These are phyloP conservation scores for Hydractinia echinata DNA, from an alignment of 30 jellyfish, hydroid and myxozoan species.

Conservation along the genomic window DNA sequence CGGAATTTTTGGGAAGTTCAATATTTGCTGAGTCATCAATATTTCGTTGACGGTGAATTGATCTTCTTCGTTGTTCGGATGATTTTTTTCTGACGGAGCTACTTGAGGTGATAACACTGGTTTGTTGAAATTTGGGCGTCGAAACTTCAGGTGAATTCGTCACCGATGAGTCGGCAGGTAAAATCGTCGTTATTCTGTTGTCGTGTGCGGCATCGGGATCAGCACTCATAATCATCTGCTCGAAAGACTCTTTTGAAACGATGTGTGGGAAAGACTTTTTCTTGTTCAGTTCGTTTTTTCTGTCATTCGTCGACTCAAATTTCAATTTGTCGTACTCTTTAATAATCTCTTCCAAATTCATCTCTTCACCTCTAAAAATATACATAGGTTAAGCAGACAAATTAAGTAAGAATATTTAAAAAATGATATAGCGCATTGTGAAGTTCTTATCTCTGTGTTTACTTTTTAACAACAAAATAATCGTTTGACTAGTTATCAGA, in stretches of 20 bases:
- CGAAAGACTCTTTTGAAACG: constrained; percentile 13
- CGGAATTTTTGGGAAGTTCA: not conserved
- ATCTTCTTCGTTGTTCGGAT: not conserved
- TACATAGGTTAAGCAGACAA: not conserved
- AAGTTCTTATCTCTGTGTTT: no score
- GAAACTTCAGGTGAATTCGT: not conserved
- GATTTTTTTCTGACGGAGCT: constrained; percentile 6
- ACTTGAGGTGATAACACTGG: constrained; percentile 21
- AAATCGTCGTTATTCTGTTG: no score
- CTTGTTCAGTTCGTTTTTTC: not conserved
- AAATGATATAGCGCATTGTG: no score
- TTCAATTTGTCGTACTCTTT: not conserved
- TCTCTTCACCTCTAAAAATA: not conserved
- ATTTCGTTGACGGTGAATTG: constrained; percentile 20
- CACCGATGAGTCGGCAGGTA: no score
- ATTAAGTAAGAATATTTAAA: no score
- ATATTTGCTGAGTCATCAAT: constrained; percentile 8
- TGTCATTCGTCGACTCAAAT: no score
- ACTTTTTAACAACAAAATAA: no score
- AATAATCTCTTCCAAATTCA: constrained; percentile 2
- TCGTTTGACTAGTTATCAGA: no score
- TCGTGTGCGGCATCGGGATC: not conserved
- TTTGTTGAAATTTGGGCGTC: constrained; percentile 11
- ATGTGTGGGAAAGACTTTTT: constrained; percentile 8
- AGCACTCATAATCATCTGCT: not conserved